Percentiles rank a stretch among this genome's conserved stretches.
phyloP scores from a whole-genome alignment of 2,888 invertebrate genomes.

The Drosophila ochracea region DNA sequence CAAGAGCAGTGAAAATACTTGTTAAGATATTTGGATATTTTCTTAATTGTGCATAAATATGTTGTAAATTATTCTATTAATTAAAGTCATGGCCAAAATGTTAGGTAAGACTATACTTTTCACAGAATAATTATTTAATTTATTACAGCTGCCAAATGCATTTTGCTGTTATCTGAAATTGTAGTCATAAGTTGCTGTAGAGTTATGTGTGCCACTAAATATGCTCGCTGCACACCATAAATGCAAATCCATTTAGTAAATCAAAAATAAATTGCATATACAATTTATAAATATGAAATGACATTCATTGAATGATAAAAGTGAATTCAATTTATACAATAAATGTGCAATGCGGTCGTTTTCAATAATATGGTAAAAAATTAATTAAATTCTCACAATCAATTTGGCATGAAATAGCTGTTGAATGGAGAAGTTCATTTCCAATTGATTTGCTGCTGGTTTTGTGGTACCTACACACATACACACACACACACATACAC shows the following conservation, averaged over 20 bases:
- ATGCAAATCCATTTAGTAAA: slow-evolving; percentile 52
- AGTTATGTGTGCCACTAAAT: slow-evolving; percentile 6
- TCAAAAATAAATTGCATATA: slow-evolving; percentile 56
- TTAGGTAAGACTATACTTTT: neutral
- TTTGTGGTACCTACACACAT: slow-evolving; percentile 63
- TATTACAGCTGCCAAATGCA: neutral
- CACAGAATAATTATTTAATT: neutral
- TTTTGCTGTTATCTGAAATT: neutral
- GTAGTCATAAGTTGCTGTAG: neutral
- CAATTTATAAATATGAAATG: slow-evolving; percentile 40
- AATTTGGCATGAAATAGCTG: slow-evolving; percentile 77
- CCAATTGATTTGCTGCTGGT: slow-evolving; percentile 77
- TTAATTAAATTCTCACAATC: slow-evolving; percentile 79
- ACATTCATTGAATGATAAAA: slow-evolving; percentile 12
- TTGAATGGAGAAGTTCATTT: slow-evolving; percentile 62
- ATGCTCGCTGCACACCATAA: slow-evolving; percentile 1
- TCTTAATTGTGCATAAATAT: neutral
- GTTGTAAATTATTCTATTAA: neutral
- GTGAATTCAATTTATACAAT: slow-evolving; percentile 5
- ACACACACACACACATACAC: neutral
- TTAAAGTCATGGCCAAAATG: neutral
- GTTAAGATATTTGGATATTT: neutral
- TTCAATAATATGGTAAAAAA: slow-evolving; percentile 62
- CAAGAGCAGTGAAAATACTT: neutral
- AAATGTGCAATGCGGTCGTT: slow-evolving; percentile 41